Conservation (phyloP, 2,888 invertebrate genomes). For the Peribatodes rhomboidaria region DNA sequence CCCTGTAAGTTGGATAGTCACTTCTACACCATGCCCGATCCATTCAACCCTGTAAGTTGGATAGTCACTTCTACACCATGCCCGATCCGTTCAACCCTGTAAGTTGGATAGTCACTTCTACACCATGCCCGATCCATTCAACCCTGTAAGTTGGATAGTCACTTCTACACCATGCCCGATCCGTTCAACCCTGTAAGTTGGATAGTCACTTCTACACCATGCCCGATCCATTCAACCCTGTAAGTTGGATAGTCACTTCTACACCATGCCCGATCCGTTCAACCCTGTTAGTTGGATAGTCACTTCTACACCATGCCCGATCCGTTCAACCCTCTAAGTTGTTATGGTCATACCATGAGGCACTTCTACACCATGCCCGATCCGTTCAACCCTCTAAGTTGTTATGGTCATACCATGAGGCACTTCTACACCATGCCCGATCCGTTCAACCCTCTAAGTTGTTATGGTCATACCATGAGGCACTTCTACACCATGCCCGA, state of each 20-base stretch:
- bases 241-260: constrained; percentile 99
- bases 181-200: constrained; percentile 93
- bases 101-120: constrained; percentile 99
- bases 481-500: constrained; percentile 99
- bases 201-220: constrained; percentile 99
- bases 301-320: constrained; percentile 99
- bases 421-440: constrained; percentile 99
- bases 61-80: constrained; percentile 99
- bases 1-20: no score
- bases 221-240: constrained; percentile 97
- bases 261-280: constrained; percentile 99
- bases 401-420: no score
- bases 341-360: no score
- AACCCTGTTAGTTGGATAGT: no score
- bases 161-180: constrained; percentile 99
- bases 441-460: constrained; percentile 93
- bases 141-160: no score
- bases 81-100: constrained; percentile 96
- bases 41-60: constrained; percentile 93
- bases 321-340: constrained; percentile 93
- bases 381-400: constrained; percentile 93
- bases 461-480: no score
- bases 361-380: constrained; percentile 99
- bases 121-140: constrained; percentile 98
- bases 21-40: constrained; percentile 99